Evolutionary conservation across 1,140 invertebrate species (phyloP).

Genomic region (Drosophila trapezifrons): DNA sequence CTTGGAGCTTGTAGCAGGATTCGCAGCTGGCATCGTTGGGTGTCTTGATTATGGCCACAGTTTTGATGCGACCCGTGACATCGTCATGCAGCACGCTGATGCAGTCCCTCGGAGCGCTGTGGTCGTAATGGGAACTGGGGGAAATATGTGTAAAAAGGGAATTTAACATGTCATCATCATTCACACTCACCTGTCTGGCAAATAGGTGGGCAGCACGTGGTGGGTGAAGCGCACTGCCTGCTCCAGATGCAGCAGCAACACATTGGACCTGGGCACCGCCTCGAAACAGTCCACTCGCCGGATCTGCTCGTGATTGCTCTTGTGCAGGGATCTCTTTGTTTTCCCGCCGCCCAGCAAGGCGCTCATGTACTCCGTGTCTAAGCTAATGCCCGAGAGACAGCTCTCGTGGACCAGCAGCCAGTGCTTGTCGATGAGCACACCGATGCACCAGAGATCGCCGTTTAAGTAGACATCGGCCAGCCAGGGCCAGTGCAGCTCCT

Average conservation of each 20-base stretch:
- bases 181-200: slow-evolving; percentile 69
- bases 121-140: slow-evolving; percentile 22
- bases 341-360: slow-evolving; percentile 87
- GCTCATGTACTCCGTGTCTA: slow-evolving; percentile 86
- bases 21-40: slow-evolving; percentile 43
- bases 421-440: slow-evolving; percentile 86
- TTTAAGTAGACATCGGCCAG: slow-evolving; percentile 88
- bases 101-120: slow-evolving; percentile 46
- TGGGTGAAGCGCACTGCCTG: slow-evolving; percentile 85
- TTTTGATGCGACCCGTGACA: slow-evolving; percentile 66
- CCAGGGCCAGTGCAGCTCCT: slow-evolving; percentile 86
- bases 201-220: slow-evolving; percentile 87
- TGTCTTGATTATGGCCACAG: slow-evolving; percentile 46
- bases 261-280: slow-evolving; percentile 85
- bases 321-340: slow-evolving; percentile 85
- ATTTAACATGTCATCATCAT: not conserved
- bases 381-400: slow-evolving; percentile 86
- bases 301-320: slow-evolving; percentile 89
- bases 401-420: slow-evolving; percentile 87
- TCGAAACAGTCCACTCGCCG: slow-evolving; percentile 85
- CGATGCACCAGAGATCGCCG: slow-evolving; percentile 88
- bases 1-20: slow-evolving; percentile 68
- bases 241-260: slow-evolving; percentile 87
- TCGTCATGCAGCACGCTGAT: slow-evolving; percentile 79
- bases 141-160: not conserved